Evolutionary conservation across 2,888 invertebrate species (phyloP), one percentile per base, ranked within the genome.

Genomic region (Polietes domitor): DNA sequence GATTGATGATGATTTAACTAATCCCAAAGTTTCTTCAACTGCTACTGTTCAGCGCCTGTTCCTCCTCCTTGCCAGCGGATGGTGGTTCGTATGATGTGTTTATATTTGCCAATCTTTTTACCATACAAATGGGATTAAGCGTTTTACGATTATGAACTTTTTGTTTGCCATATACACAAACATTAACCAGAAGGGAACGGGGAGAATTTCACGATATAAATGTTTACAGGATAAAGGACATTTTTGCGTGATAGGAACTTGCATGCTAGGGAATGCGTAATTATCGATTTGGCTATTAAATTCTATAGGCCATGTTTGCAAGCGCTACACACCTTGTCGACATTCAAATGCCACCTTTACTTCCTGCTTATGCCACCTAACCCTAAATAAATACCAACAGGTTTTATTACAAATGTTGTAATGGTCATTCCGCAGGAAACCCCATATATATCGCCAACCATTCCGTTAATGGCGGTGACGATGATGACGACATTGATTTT

Each of bases 1-100:
- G 85, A 85, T 85, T 85, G 82, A 85, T 82, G 81, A 82, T 79
- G 79, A 77, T 82, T 82, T 70, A 74, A 63, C 76, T 73, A 71
- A 85, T 76, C 55, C 63, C 43, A 76, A 74, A 55, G 28, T 74
- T 80, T 47, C 58, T n/a, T 9, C 74, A 70, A 70, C 24, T 65
- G 41, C 26, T 41, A 53, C 26, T 26, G 68, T n/a, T 9, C 37
- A 50, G 0, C 43, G 15, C 24, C 43, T 10, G 2, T 4, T 63
- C 50, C 50, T 50, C 50, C 50, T 17, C 17, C n/a, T n/a, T n/a
- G n/a, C n/a, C n/a, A n/a, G n/a, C n/a, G n/a, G n/a, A n/a, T n/a
- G n/a, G n/a, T n/a, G n/a, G n/a, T n/a, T n/a, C 2, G 24, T 68
- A 17, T 41, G 65, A 65, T 37, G 43, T 78, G 50, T 63, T 37